Evolutionary conservation across 2,888 invertebrate genomes (phyloP), one percentile per base, ranked within the genome.

Genomic region (Zaprionus obscuricornis): DNA sequence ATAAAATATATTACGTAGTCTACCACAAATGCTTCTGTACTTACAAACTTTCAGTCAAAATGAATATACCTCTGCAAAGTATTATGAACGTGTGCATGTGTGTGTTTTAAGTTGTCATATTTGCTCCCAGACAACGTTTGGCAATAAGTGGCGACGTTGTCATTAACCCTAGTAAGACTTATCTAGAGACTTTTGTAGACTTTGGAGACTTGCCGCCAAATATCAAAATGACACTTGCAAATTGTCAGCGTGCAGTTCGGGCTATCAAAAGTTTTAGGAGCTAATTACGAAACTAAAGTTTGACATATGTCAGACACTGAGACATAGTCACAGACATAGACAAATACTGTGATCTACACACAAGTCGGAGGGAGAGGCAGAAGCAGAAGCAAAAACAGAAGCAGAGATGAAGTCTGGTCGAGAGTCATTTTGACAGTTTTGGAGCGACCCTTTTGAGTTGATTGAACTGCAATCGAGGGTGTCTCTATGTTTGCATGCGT

Each of bases 181-280:
- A n/a, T n/a, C n/a, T n/a, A n/a, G 43, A 50, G 37, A 66, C 54
- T 16, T 31, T 34, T 34, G 46, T 65, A 42, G 22, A 54, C 40
- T 56, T 66, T 40, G 31, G 22, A 52, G 71, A 59, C 43, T 56
- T 60, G 68, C 72, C 45, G 67, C 73, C 71, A 85, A 79, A 79
- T 79, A 85, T 78, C 79, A 72, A 59, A 60, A 62, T 85, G 81
- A 83, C 81, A 85, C 84, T 85, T 81, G 81, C 81, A 81, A 85
- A 85, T 81, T 85, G 84, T 83, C 84, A 81, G 75, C 46, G 22
- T 57, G 57, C 55, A n/a, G n/a, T n/a, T n/a, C n/a, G n/a, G n/a
- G n/a, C 40, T 69, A 34, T 69, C 65, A 54, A 57, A 62, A 45
- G 71, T 56, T n/a, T n/a, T 58, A 66, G 63, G 57, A 67, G 81